Evolutionary conservation across 2,113 vertebrate genomes (phyloP).

Genomic region (Tychaedon coryphoeus): DNA sequence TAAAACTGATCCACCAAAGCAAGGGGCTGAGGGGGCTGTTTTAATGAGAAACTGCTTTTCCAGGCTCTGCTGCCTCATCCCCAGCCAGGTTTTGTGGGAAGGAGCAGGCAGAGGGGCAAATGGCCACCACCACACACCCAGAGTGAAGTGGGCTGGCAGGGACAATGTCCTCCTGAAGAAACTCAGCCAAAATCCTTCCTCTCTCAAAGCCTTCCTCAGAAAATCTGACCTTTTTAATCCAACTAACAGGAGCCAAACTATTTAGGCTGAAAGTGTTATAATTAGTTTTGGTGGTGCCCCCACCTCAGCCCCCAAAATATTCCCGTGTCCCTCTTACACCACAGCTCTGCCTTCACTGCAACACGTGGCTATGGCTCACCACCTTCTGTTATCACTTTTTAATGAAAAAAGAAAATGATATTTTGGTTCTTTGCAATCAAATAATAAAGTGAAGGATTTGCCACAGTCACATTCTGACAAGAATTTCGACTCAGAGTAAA

Average conservation of each 20-base stretch:
- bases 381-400: neutral
- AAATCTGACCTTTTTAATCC: neutral
- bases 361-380: neutral
- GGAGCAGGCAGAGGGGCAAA: neutral
- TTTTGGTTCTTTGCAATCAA: neutral
- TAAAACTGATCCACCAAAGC: neutral
- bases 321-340: neutral
- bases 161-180: neutral
- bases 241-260: neutral
- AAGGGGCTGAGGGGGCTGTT: neutral
- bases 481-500: neutral
- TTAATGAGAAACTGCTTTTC: neutral
- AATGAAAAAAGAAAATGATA: neutral
- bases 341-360: neutral
- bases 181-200: neutral
- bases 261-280: neutral
- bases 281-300: neutral
- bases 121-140: rapidly evolving
- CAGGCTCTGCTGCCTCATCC: neutral
- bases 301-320: neutral
- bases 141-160: neutral
- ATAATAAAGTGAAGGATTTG: neutral
- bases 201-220: neutral
- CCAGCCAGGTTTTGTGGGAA: neutral
- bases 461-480: neutral